Percentiles rank a stretch among this genome's conserved stretches.
Conservation (phyloP, 2,888 invertebrate species). For the Pecten maximus region DNA sequence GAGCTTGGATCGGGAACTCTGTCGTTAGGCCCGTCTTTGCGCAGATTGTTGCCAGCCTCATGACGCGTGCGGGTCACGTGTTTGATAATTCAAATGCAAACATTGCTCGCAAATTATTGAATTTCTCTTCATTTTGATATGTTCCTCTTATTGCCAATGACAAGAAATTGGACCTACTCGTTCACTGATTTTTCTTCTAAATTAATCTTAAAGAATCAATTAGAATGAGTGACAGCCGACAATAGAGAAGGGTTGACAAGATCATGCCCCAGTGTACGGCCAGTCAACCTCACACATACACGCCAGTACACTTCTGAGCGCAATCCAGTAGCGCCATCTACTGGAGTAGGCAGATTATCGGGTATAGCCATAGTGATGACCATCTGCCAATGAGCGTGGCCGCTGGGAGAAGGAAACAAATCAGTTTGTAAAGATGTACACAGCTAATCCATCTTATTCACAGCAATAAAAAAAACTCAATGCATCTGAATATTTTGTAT, state of each 20-base stretch:
- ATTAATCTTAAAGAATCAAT: conserved; percentile 25
- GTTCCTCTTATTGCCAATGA: conserved; percentile 21
- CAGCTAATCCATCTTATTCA: background rate
- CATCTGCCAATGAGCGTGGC: conserved; percentile 10
- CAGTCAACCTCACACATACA: background rate
- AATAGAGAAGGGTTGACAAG: background rate
- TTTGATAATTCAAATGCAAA: conserved; percentile 32
- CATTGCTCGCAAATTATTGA: conserved; percentile 29
- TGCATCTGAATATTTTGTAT: background rate
- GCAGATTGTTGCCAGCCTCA: conserved; percentile 25
- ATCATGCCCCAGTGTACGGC: background rate
- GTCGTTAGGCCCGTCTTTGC: conserved; percentile 29
- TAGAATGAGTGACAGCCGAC: conserved; percentile 17
- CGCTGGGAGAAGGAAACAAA: background rate
- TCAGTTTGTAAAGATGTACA: conserved; percentile 5
- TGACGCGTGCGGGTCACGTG: conserved; percentile 35
- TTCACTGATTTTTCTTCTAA: conserved; percentile 19
- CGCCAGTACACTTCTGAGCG: background rate
- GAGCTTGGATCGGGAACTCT: conserved; percentile 38
- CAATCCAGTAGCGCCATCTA: background rate
- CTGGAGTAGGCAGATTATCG: background rate
- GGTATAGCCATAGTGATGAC: background rate
- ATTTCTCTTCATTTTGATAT: conserved; percentile 35
- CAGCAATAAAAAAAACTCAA: background rate
- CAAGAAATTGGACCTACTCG: conserved; percentile 18